Conservation (phyloP, 2,888 invertebrate genomes). For the Fissipunctia ypsillon region DNA sequence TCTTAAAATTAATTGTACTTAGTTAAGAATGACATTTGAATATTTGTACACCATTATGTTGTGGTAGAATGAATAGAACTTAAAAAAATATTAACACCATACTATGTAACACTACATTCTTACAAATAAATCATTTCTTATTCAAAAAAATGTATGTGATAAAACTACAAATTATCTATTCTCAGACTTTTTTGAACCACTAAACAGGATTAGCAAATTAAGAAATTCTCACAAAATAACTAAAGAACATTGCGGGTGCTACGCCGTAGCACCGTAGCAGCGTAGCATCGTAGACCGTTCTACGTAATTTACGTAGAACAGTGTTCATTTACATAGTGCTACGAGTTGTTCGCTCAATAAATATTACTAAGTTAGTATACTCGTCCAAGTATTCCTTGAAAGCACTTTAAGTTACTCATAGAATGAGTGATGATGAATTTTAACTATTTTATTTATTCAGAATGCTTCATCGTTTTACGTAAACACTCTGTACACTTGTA, state of each 20-base stretch:
- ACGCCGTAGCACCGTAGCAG: conserved; percentile 57
- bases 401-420: conserved; percentile 25
- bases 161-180: too few species aligned
- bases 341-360: conserved; percentile 27
- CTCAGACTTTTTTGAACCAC: too few species aligned
- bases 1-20: too few species aligned
- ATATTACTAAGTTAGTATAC: conserved; percentile 27
- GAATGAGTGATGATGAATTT: not conserved
- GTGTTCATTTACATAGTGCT: conserved; percentile 54
- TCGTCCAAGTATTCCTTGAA: conserved; percentile 24
- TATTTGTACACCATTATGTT: too few species aligned
- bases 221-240: conserved; percentile 23
- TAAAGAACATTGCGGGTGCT: conserved; percentile 43
- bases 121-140: too few species aligned
- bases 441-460: not conserved
- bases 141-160: too few species aligned
- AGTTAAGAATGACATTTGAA: too few species aligned
- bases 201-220: conserved; percentile 11
- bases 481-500: not conserved
- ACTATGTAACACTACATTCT: too few species aligned
- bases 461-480: not conserved
- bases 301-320: conserved; percentile 56
- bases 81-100: too few species aligned
- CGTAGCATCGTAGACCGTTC: conserved; percentile 57
- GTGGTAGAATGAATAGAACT: too few species aligned